Evolutionary conservation across 2,797 vertebrate genomes (phyloP), one percentile per base, ranked within the genome.

Genomic region (Trachurus trachurus): DNA sequence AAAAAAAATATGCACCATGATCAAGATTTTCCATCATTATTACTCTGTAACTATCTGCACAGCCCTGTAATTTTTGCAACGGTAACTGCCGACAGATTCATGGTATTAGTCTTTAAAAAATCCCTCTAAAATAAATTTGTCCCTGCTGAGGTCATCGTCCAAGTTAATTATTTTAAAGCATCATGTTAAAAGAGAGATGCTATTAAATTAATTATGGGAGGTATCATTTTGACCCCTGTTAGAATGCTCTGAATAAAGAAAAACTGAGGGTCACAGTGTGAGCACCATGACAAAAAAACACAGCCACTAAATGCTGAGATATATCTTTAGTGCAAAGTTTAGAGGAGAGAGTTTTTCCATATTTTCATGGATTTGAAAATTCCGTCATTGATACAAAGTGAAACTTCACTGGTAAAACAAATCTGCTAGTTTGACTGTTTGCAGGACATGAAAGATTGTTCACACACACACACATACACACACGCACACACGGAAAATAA

Each of bases 341-440:
- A 9, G 39, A 19, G 19, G 52, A 10, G n/a, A 47, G 44, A 37
- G 39, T 37, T 40, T 21, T 0, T n/a, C 21, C 15, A 17, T 16
- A 22, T 61, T 49, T 53, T 16, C 9, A 71, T 40, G 17, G 40
- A 71, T 50, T 13, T 68, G 2, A 56, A 81, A 67, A 54, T 37
- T 60, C 34, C 22, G 12, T 9, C 21, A 45, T 65, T n/a, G n/a
- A 53, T 50, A 12, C 19, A 53, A 37, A 42, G 52, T 9, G 22
- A 11, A 45, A 26, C 52, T 34, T 34, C 31, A 34, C 31, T 34
- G 6, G 31, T 7, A 34, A 34, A 75, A 69, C 63, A 13, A 19
- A 56, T 69, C 63, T 74, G 54, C 29, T 21, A 58, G 22, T 54
- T 6, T 6, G 42, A 63, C 12, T 19, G 13, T 52, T 71, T 42